Base-by-base conservation (phyloP, 2,797 vertebrate species). In the Heteromormyrus szaboi region DNA sequence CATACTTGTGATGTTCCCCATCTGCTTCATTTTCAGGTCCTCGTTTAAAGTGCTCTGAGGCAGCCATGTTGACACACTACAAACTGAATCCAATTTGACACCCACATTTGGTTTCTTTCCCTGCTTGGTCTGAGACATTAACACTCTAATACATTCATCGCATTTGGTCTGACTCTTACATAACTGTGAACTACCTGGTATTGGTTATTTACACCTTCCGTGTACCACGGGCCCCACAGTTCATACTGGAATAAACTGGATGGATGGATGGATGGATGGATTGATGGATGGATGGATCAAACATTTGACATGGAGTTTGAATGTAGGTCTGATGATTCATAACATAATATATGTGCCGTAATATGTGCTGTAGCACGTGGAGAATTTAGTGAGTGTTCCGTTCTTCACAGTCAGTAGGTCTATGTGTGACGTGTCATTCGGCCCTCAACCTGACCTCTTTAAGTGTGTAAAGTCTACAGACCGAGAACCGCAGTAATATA, bases 21-120 rank as follows among this genome's bases (percentile, higher is more conserved):
- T 79, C 72, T 79, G 72, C 72, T n/a, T 44, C 72, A 79, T 79
- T 79, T 79, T 44, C 72, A 79, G 14, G 72, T 79, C 72, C 72
- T 19, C 37, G 2, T 79, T 44, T 79, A 37, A 37, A 79, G 37
- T 44, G 37, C 37, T 79, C 44, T 44, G 37, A 7, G 37, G 37
- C 37, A 44, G 17, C 68, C 17, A 41, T 41, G 68, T 76, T 76
- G 33, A 76, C 33, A 76, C 68, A 41, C 68, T 41, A 76, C 37
- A 79, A 79, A 44, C 37, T 19, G 17, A 44, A 79, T 79, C 37
- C 33, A 79, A 79, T 79, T 44, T 44, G 41, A 79, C 72, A 44
- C 72, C 72, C 37, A 79, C 72, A 6, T 41, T 41, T 44, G 14
- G 72, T 44, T 79, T 79, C 37, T 44, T 79, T 44, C 37, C 2